Percentiles rank a stretch among this genome's conserved stretches.
Conservation (phyloP, 1,140 invertebrate genomes). For the Drosophila virilis region DNA sequence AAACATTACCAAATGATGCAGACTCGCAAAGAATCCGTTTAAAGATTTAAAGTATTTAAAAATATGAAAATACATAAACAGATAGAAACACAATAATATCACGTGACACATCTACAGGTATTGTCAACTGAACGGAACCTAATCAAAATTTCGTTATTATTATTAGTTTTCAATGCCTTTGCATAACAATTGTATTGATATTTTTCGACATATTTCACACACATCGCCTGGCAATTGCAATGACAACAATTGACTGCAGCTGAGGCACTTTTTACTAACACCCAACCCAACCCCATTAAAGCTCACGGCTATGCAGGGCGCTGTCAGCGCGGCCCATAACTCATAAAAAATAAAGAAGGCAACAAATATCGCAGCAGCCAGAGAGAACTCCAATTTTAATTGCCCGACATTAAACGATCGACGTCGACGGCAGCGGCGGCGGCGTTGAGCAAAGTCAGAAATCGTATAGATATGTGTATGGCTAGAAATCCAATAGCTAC, state of each 20-base stretch:
- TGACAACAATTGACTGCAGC: slow-evolving; percentile 46
- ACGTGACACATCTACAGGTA: no score
- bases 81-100: neutral
- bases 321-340: slow-evolving; percentile 64
- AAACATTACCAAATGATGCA: neutral
- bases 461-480: slow-evolving; percentile 12
- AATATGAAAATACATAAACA: neutral
- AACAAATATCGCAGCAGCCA: slow-evolving; percentile 34
- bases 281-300: neutral
- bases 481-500: slow-evolving; percentile 24
- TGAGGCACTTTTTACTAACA: slow-evolving; percentile 18
- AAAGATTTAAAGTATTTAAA: neutral
- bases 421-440: neutral
- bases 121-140: no score
- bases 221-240: slow-evolving; percentile 26
- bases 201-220: slow-evolving; percentile 26
- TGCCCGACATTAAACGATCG: slow-evolving; percentile 82
- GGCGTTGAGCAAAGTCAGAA: slow-evolving; percentile 12
- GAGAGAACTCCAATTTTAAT: slow-evolving; percentile 78
- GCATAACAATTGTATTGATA: neutral
- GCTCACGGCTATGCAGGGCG: slow-evolving; percentile 9
- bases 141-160: slow-evolving; percentile 10
- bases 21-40: no score
- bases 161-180: slow-evolving; percentile 10
- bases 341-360: slow-evolving; percentile 61